A percentile compares a stretch with the other conserved stretches of the same genome.
Conservation (phyloP, 2,113 vertebrate species). For the Tauraco erythrolophus region DNA sequence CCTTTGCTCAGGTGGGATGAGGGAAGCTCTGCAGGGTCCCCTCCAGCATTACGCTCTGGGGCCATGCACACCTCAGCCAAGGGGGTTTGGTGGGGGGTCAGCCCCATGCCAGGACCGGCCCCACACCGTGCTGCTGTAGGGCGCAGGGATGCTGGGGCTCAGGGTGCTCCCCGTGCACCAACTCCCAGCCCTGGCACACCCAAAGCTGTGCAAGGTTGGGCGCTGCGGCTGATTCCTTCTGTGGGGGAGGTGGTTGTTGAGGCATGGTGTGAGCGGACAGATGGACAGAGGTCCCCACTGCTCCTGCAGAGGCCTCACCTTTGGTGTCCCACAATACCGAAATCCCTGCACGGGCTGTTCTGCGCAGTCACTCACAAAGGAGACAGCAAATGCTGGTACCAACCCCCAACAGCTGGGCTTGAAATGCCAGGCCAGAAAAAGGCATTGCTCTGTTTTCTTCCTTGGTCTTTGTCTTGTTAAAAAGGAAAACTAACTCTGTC, state of each 20-base stretch:
- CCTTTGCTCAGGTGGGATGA: neutral
- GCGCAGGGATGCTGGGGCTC: neutral
- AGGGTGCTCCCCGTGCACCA: neutral
- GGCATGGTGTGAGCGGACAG: neutral
- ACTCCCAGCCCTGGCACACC: no score
- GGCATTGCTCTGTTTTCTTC: neutral
- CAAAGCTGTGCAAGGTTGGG: neutral
- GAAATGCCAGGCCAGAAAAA: neutral
- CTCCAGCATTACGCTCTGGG: neutral
- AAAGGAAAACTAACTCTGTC: no score
- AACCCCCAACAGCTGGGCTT: neutral
- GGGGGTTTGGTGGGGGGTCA: neutral
- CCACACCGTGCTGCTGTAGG: no score
- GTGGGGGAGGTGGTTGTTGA: rapidly evolving
- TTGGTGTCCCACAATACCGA: rapidly evolving
- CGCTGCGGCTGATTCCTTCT: neutral
- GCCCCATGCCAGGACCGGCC: rapidly evolving
- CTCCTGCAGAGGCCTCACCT: neutral
- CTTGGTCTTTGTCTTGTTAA: neutral
- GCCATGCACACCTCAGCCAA: rapidly evolving
- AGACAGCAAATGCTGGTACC: neutral
- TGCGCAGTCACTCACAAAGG: neutral
- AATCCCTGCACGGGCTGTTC: neutral
- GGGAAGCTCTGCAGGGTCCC: neutral
- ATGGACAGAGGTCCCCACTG: neutral